Evolutionary conservation across 2,113 vertebrate species (phyloP).

Genomic region (Theristicus caerulescens): DNA sequence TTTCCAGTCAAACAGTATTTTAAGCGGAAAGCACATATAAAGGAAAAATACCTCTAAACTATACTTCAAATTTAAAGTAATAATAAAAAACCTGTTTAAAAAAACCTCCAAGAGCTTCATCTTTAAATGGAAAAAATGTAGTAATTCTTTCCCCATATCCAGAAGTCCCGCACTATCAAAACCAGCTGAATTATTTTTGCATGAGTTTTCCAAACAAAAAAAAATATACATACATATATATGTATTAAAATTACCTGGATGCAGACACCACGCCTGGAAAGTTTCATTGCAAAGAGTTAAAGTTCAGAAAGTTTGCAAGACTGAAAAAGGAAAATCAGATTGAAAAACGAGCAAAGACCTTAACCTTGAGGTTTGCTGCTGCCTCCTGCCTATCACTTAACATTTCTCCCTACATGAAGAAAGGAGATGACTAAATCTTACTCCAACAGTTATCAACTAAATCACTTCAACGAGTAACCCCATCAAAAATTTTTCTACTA

Average conservation of each 20-base stretch:
- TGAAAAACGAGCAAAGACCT: not conserved
- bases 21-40: not conserved
- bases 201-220: not conserved
- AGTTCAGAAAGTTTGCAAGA: slow-evolving; percentile 27
- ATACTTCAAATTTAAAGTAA: not conserved
- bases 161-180: not conserved
- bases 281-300: slow-evolving; percentile 45
- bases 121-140: not conserved
- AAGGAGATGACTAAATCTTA: not conserved
- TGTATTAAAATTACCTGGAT: slow-evolving; percentile 23
- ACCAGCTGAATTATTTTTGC: not conserved
- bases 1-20: not conserved
- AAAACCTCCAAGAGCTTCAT: not conserved
- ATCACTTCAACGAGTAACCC: not conserved
- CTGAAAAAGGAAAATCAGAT: slow-evolving; percentile 23
- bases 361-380: not conserved
- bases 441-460: not conserved
- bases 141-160: not conserved
- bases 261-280: slow-evolving; percentile 10
- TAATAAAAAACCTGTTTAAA: not conserved
- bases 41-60: not conserved
- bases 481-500: not conserved
- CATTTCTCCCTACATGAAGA: not conserved
- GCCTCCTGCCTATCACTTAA: not conserved
- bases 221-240: not conserved